These are phyloP conservation scores for Brachypterus glaber DNA, from an alignment of 2,888 invertebrate species.

Conservation along the genomic window DNA sequence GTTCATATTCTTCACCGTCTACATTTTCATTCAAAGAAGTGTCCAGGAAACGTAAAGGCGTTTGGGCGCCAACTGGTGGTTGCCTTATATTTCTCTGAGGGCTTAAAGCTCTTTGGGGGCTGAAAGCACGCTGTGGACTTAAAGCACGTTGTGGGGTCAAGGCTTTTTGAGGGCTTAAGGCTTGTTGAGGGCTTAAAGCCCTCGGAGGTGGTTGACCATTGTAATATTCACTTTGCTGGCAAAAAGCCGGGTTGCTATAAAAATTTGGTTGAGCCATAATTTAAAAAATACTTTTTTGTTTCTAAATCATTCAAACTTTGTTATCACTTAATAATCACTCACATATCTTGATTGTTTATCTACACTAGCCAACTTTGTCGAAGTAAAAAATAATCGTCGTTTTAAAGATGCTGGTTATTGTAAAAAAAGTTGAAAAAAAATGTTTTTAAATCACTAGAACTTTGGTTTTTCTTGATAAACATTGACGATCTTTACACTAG, in stretches of 20 bases:
- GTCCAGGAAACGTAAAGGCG: constrained; percentile 28
- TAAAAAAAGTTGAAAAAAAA: too few relatives aligned
- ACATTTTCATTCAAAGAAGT: constrained; percentile 18
- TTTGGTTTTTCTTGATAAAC: not conserved
- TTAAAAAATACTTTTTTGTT: too few relatives aligned
- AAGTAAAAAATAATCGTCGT: too few relatives aligned
- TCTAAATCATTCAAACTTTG: too few relatives aligned
- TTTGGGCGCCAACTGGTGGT: constrained; percentile 38
- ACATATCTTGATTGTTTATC: too few relatives aligned
- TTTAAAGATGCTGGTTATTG: too few relatives aligned
- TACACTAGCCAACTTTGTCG: too few relatives aligned
- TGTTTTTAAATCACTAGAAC: too few relatives aligned
- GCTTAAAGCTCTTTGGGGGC: constrained; percentile 21
- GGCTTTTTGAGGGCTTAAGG: constrained; percentile 20
- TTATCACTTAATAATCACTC: too few relatives aligned
- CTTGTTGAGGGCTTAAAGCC: constrained; percentile 13
- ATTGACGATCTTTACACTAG: not conserved
- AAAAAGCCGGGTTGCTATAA: constrained; percentile 73
- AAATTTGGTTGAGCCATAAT: constrained; percentile 43
- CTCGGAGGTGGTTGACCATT: constrained; percentile 40
- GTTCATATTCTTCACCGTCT: constrained; percentile 29
- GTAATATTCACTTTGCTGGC: constrained; percentile 63
- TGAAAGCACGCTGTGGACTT: constrained; percentile 14
- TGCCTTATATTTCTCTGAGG: constrained; percentile 28
- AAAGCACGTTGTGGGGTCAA: constrained; percentile 22